Conservation (phyloP, 2,797 vertebrate species). For the Spinus pinus region DNA sequence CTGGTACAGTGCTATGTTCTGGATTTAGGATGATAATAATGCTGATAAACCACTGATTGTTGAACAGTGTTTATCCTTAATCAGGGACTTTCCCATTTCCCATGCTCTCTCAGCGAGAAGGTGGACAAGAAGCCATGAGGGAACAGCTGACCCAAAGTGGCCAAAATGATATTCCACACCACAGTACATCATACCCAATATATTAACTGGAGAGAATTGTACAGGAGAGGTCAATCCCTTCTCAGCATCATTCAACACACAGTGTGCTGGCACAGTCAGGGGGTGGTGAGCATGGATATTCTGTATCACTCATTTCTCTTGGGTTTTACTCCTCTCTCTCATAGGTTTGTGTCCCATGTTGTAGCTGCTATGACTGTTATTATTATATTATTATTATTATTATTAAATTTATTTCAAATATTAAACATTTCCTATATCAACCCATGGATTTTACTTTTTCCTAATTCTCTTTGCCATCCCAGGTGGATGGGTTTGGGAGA, state of each 20-base stretch:
- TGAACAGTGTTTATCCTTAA: neutral
- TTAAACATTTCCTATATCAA: neutral
- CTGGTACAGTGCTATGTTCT: neutral
- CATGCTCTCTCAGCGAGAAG: too few relatives aligned
- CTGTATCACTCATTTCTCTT: neutral
- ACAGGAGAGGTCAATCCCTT: rapidly evolving
- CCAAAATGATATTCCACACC: neutral
- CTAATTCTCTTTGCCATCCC: neutral
- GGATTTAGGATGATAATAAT: neutral
- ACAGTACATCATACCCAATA: rapidly evolving
- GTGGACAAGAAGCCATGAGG: neutral
- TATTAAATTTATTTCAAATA: neutral
- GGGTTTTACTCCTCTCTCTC: neutral
- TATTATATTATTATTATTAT: neutral
- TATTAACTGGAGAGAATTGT: neutral
- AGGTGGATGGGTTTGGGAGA: neutral
- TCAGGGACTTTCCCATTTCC: neutral
- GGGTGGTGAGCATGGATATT: neutral
- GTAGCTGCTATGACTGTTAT: neutral
- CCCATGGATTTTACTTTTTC: neutral
- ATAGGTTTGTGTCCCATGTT: neutral
- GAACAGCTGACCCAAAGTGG: neutral
- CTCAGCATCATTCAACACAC: too few relatives aligned
- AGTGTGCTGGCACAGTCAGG: neutral
- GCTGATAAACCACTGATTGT: neutral